phyloP scores from a whole-genome alignment of 2,113 vertebrate genomes.

The Dicentrarchus labrax region DNA sequence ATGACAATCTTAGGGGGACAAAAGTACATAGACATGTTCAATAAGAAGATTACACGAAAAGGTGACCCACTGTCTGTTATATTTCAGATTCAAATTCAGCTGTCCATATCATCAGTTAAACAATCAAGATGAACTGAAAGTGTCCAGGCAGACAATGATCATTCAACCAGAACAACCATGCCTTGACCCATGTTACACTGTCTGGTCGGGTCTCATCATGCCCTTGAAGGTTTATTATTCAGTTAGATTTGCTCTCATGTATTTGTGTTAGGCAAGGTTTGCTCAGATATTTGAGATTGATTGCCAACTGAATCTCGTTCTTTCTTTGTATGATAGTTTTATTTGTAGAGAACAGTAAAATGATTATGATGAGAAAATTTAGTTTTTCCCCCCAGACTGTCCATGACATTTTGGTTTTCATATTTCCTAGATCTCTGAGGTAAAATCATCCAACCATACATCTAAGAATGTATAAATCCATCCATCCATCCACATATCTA shows the following conservation, averaged over 20 bases:
- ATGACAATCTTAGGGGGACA: too few species aligned
- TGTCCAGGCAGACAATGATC: neutral
- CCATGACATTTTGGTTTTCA: constrained; percentile 2
- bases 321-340: neutral
- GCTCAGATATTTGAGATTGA: neutral
- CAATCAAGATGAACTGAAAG: neutral
- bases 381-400: neutral
- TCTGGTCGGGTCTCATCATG: constrained; percentile 8
- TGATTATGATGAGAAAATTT: neutral
- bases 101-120: neutral
- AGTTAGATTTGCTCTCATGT: neutral
- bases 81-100: neutral
- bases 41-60: neutral
- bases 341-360: neutral
- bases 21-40: neutral
- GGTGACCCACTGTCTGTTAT: neutral
- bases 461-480: constrained; percentile 27
- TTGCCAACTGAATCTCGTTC: neutral
- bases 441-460: constrained; percentile 26
- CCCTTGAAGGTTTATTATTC: constrained; percentile 12
- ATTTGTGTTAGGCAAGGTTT: neutral
- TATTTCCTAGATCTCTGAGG: neutral
- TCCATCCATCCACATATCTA: neutral
- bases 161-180: constrained; percentile 13
- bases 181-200: constrained; percentile 35